These are phyloP conservation scores for Miniopterus natalensis DNA, from an alignment of 2,113 vertebrate genomes.

Conservation along the genomic window DNA sequence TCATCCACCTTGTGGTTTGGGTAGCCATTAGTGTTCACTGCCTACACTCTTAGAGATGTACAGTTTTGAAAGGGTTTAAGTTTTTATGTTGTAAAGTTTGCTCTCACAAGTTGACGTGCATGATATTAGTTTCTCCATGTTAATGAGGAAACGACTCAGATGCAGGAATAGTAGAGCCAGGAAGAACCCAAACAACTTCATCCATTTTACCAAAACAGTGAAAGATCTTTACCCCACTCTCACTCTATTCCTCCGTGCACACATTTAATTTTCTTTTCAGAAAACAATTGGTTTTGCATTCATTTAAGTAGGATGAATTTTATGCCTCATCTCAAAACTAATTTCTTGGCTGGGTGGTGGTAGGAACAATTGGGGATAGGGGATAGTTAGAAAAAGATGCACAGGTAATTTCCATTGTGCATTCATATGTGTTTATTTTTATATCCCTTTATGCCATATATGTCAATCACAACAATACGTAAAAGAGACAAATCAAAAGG, in stretches of 20 bases:
- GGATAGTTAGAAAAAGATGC: background rate
- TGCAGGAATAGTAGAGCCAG: background rate
- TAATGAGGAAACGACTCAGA: background rate
- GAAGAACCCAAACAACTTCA: background rate
- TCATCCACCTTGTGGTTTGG: background rate
- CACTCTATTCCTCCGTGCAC: background rate
- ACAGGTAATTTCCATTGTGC: background rate
- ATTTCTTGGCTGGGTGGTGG: background rate
- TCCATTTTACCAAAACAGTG: background rate
- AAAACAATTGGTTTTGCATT: background rate
- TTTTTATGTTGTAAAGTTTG: background rate
- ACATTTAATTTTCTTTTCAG: background rate
- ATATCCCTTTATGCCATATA: background rate
- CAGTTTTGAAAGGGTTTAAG: background rate
- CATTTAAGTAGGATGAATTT: background rate
- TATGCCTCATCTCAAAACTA: background rate
- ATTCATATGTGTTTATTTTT: background rate
- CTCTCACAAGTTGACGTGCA: background rate
- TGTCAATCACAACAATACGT: background rate
- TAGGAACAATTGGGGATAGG: background rate
- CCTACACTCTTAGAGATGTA: background rate
- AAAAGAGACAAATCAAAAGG: background rate
- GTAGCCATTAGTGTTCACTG: background rate
- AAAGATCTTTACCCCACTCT: background rate
- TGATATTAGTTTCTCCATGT: background rate